A percentile compares a stretch with the other conserved stretches of the same genome.
phyloP scores from a whole-genome alignment of 2,113 vertebrate genomes.

The Ceratotherium simum region DNA sequence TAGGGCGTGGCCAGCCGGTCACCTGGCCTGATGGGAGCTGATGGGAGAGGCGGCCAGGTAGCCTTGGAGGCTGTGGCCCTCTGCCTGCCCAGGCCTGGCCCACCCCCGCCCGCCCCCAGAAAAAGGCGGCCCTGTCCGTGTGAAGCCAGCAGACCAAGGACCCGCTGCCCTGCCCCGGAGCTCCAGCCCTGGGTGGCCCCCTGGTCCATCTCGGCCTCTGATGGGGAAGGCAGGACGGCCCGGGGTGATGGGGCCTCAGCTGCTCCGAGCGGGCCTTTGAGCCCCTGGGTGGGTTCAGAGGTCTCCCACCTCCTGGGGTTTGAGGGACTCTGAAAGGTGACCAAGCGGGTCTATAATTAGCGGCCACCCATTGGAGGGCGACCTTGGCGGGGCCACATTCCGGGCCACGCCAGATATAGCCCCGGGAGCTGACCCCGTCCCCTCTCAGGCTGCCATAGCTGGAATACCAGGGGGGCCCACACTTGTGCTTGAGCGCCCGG shows the following conservation, averaged over 20 bases:
- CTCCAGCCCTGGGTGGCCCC: neutral
- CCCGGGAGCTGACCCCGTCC: neutral
- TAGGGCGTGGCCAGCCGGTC: neutral
- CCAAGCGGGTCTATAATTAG: neutral
- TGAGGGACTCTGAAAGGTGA: conserved; percentile 23
- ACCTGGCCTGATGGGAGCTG: neutral
- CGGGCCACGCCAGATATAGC: neutral
- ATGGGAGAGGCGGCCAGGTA: neutral
- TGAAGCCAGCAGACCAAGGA: neutral
- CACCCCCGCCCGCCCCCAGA: neutral
- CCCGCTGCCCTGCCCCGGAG: rapidly evolving
- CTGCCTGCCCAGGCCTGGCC: neutral
- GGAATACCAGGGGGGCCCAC: neutral
- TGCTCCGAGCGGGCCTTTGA: neutral
- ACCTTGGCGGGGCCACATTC: neutral
- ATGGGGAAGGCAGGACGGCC: neutral
- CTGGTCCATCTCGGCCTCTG: neutral
- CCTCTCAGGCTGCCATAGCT: neutral
- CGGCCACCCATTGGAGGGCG: neutral
- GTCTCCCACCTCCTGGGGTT: neutral
- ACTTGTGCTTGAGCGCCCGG: rapidly evolving
- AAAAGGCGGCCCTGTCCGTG: rapidly evolving
- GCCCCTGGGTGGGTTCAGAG: conserved; percentile 6
- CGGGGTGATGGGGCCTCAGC: neutral
- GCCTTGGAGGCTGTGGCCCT: neutral